phyloP scores from a whole-genome alignment of 1,140 invertebrate genomes.

The Metaphire vulgaris region DNA sequence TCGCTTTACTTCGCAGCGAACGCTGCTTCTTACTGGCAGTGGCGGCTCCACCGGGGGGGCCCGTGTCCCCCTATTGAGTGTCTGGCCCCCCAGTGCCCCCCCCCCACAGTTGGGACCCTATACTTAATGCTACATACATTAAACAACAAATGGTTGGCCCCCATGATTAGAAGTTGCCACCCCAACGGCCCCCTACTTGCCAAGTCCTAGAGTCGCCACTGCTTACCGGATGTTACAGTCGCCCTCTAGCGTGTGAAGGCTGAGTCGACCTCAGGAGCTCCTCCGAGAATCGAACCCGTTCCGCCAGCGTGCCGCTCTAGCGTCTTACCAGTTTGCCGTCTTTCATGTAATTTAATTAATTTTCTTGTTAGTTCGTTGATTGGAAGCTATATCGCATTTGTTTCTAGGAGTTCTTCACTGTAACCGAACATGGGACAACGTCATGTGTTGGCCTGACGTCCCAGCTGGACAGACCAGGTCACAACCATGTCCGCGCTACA shows the following conservation, averaged over 20 bases:
- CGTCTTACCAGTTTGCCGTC: background rate
- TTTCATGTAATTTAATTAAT: background rate
- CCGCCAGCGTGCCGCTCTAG: background rate
- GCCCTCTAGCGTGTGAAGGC: background rate
- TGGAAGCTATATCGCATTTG: background rate
- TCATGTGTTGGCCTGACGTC: slow-evolving; percentile 73
- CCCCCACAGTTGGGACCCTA: too few species aligned
- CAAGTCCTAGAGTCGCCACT: too few species aligned
- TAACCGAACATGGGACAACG: slow-evolving; percentile 55
- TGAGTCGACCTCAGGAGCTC: background rate
- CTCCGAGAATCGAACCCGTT: background rate
- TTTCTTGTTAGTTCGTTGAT: background rate
- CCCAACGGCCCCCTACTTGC: too few species aligned
- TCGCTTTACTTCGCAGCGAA: too few species aligned
- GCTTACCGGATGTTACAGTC: background rate
- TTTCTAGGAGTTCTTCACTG: slow-evolving; percentile 9
- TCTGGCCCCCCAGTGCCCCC: too few species aligned
- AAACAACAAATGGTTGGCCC: too few species aligned
- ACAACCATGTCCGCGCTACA: slow-evolving; percentile 67
- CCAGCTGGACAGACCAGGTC: slow-evolving; percentile 58
- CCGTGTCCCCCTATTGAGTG: too few species aligned
- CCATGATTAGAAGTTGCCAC: too few species aligned
- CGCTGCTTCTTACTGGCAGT: too few species aligned
- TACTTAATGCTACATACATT: too few species aligned
- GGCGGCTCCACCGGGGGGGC: too few species aligned